Percentiles rank a stretch among this genome's conserved stretches.
Evolutionary conservation across 2,888 invertebrate species (phyloP).

Genomic region (Macaria liturata): DNA sequence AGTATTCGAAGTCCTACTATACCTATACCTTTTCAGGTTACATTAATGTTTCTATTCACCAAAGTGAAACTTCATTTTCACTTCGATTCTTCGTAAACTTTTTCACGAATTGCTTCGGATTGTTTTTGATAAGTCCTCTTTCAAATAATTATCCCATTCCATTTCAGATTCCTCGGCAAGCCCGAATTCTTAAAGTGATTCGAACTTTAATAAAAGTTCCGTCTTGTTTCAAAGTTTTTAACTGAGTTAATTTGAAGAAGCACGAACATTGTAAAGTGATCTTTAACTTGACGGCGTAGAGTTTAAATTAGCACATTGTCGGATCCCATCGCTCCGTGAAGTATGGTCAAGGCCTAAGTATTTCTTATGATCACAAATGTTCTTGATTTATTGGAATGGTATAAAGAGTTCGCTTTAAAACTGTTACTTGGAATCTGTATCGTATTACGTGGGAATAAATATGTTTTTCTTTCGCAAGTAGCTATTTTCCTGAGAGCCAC

Average conservation of each 20-base stretch:
- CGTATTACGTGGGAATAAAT: not conserved
- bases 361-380: constrained; percentile 22
- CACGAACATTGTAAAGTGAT: constrained; percentile 8
- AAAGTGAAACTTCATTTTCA: not conserved
- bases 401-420: constrained; percentile 9
- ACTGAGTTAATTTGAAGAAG: constrained; percentile 31
- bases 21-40: too few relatives aligned
- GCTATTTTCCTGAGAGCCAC: constrained; percentile 7
- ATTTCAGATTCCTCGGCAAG: constrained; percentile 34
- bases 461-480: not conserved
- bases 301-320: constrained; percentile 6
- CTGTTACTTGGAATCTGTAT: not conserved
- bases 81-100: constrained; percentile 9
- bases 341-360: constrained; percentile 16
- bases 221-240: constrained; percentile 37
- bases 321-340: constrained; percentile 5
- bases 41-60: too few relatives aligned
- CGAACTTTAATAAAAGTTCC: constrained; percentile 38
- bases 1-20: too few relatives aligned
- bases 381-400: constrained; percentile 14
- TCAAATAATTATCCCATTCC: constrained; percentile 38
- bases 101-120: constrained; percentile 21
- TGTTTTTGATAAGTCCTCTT: constrained; percentile 33
- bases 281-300: constrained; percentile 22
- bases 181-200: constrained; percentile 35